Conservation (phyloP, 1,140 invertebrate genomes). For the Drosophila baimaii region DNA sequence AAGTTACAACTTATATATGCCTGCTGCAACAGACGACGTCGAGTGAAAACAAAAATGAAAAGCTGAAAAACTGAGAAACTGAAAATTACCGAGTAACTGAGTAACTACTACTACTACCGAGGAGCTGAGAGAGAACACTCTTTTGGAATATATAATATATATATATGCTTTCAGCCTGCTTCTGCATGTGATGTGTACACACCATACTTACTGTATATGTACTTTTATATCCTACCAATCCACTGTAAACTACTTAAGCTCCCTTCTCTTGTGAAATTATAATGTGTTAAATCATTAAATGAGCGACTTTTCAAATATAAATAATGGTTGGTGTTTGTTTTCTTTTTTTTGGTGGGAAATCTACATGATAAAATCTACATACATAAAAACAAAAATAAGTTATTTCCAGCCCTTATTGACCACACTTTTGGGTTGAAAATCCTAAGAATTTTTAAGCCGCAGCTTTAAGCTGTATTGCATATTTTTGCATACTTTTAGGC, state of each 20-base stretch:
- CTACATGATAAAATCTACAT: too few relatives aligned
- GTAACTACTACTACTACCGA: constrained; percentile 3
- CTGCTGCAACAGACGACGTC: constrained; percentile 7
- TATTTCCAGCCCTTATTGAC: too few relatives aligned
- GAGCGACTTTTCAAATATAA: constrained; percentile 64
- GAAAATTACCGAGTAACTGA: background rate
- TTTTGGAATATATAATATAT: background rate
- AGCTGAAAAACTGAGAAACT: background rate
- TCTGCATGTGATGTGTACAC: constrained; percentile 60
- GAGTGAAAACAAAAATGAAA: constrained; percentile 10
- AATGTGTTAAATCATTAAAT: constrained; percentile 64
- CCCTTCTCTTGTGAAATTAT: constrained; percentile 73
- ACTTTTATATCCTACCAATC: constrained; percentile 55
- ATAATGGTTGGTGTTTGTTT: background rate
- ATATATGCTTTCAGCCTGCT: constrained; percentile 26
- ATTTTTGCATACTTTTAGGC: too few relatives aligned
- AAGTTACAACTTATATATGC: constrained; percentile 69
- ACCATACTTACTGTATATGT: constrained; percentile 63
- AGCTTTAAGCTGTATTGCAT: too few relatives aligned
- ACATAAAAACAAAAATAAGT: too few relatives aligned
- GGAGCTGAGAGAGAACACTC: constrained; percentile 8
- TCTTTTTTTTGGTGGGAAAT: too few relatives aligned
- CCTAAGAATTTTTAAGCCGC: too few relatives aligned
- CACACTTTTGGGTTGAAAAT: too few relatives aligned
- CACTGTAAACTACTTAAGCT: constrained; percentile 69